Percentiles rank a stretch among this genome's conserved stretches.
Evolutionary conservation across 2,113 vertebrate species (phyloP).

Genomic region (Drymodes brunneopygia): DNA sequence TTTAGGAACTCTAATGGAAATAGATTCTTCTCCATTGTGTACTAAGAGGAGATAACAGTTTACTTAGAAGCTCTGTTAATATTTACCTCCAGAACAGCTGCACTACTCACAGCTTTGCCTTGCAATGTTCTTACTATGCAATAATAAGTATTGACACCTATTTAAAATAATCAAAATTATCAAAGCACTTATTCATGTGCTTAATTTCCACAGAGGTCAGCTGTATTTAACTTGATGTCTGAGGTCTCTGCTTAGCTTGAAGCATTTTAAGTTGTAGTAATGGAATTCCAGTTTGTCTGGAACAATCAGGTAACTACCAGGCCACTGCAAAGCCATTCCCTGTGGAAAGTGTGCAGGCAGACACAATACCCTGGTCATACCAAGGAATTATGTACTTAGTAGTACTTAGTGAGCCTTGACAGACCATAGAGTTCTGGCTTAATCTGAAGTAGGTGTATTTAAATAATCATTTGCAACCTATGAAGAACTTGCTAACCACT

Average conservation of each 20-base stretch:
- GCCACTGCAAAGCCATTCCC: not conserved
- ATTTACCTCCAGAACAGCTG: not conserved
- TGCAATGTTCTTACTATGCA: not conserved
- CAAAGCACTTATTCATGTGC: not conserved
- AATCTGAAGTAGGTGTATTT: not conserved
- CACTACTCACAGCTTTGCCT: not conserved
- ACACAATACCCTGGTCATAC: not conserved
- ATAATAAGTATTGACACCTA: not conserved
- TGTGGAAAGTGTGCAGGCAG: not conserved
- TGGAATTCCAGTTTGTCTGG: not conserved
- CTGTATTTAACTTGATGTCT: not conserved
- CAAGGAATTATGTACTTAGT: not conserved
- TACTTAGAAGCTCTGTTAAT: not conserved
- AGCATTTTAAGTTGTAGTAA: not conserved
- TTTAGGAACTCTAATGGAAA: not conserved
- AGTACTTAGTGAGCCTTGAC: not conserved
- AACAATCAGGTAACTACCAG: not conserved
- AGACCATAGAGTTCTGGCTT: not conserved
- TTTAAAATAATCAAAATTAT: not conserved
- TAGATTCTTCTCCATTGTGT: not conserved
- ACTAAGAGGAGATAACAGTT: not conserved
- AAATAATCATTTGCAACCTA: not conserved
- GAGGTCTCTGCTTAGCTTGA: not conserved
- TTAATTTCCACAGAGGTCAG: not conserved
- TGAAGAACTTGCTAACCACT: not conserved